Evolutionary conservation across 2,113 vertebrate genomes (phyloP), one percentile per base, ranked within the genome.

Genomic region (Alethe diademata): DNA sequence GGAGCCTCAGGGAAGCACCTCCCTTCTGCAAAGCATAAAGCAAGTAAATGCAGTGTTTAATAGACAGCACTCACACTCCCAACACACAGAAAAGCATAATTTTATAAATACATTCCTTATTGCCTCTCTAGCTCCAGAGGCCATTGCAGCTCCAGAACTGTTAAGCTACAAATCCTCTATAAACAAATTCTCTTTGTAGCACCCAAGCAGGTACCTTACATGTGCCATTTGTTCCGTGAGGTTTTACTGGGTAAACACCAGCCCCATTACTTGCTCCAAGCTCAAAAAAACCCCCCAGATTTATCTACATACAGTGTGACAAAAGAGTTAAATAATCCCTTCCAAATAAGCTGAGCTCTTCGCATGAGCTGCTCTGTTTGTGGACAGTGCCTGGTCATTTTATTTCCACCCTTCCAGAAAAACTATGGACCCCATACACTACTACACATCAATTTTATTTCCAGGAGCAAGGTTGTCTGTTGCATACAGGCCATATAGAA

Each of bases 131-230:
- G 42, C 14, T 92, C 40, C 43, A 50, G 38, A 64, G 13, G 19
- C n/a, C 25, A 13, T 4, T 0, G 0, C 6, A n/a, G 43, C 23
- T 65, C 79, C 73, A 45, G 38, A 83, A 48, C 18, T 20, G 8
- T 42, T 51, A 16, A 48, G 6, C n/a, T 23, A 17, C 15, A 65
- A 12, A 22, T 43, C 14, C 70, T 57, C 35, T 50, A 38, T 50
- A 43, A 65, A 66, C 19, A 84, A 56, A 72, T 29, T 67, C 31
- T 31, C 43, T 33, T 29, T 28, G 1, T 8, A 42, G n/a, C 26
- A 72, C 19, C 48, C 25, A 14, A 56, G 53, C 33, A 47, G 0
- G 1, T 22, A 48, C 5, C 48, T 71, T 17, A 43, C 1, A 1
- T 1, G 6, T 64, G 72, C 40, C 33, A 10, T 40, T 36, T 36